Evolutionary conservation across 2,888 invertebrate genomes (phyloP), one percentile per base, ranked within the genome.

Genomic region (Meiosimyza decipiens): DNA sequence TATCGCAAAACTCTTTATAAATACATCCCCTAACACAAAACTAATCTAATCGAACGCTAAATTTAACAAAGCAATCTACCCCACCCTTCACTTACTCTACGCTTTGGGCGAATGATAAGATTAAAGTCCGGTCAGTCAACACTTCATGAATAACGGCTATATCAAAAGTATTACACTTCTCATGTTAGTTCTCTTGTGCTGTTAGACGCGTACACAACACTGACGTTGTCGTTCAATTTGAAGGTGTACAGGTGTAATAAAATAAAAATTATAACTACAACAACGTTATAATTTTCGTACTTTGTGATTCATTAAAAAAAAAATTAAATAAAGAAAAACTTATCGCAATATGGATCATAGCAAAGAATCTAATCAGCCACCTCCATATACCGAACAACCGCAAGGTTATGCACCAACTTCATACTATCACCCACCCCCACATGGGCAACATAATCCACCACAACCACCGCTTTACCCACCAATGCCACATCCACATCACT

Each of bases 351-450:
- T 70, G 70, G 70, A 70, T 40, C 51, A 22, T 51, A 63, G 52
- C 54, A 70, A 70, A 18, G 40, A 18, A 40, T 12, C 50, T 15
- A 65, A 57, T 52, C 73, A 83, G 75, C 86, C 86, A 65, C 85
- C 86, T 65, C 79, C 84, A 16, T 85, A 85, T 60, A 74, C 78
- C 9, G 77, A 77, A 63, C 78, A 76, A 59, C 74, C 67, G 16
- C 76, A 71, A 0, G 86, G 85, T 40, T 85, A 76, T 71, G 81
- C 78, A 28, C 84, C 86, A n/a, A 85, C 86, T 13, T 78, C 82
- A 66, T 81, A 77, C n/a, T 85, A 85, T 73, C 82, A 85, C 66
- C 83, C 84, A 40, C 79, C 76, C 64, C 80, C 79, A 5, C 74
- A 73, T n/a, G 79, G 80, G 12, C 74, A 73, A 18, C 47, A 69